Base-by-base conservation (phyloP, 1,140 invertebrate genomes). In the Metopolophium dirhodum region DNA sequence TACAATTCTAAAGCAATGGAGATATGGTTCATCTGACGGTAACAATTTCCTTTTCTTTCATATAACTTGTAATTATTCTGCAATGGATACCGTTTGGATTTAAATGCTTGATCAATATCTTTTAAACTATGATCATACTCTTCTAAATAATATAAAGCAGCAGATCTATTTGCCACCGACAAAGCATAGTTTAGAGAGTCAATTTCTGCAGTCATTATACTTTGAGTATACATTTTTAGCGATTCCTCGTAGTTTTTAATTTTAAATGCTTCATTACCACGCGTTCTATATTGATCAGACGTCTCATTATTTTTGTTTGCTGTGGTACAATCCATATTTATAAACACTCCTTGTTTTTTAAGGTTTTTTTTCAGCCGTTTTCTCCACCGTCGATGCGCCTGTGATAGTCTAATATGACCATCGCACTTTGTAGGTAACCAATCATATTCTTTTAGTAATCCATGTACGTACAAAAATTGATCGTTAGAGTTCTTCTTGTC, bases 51-150 rank as follows among this genome's bases (percentile, higher is more conserved):
- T 68, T 68, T 68, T 18, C 61, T 68, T 68, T 68, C 61, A n/a
- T n/a, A n/a, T n/a, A 68, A 68, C 11, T 68, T 68, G 30, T 68
- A 68, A 68, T 68, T 4, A 68, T 68, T 68, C 11, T 68, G 30
- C 14, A 68, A n/a, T 68, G 61, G 61, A 68, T 68, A 68, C 30
- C n/a, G 30, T 68, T 68, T 68, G 30, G 61, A 68, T 68, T 68
- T 68, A 68, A 68, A 68, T n/a, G 61, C 30, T n/a, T 68, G 61
- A 68, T 68, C 61, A 68, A 68, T 68, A n/a, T 68, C 61, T 68
- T 68, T 68, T 68, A 68, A 68, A n/a, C 61, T 18, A 68, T 68
- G 30, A 14, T 68, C 61, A n/a, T 68, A 68, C 7, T 68, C 61
- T 68, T n/a, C 30, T 68, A 68, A 68, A 68, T 68, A 18, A 68